A percentile compares a stretch with the other conserved stretches of the same genome.
Conservation (phyloP, 53 echinoderm and acorn worm genomes). For the Arbacia lixula region DNA sequence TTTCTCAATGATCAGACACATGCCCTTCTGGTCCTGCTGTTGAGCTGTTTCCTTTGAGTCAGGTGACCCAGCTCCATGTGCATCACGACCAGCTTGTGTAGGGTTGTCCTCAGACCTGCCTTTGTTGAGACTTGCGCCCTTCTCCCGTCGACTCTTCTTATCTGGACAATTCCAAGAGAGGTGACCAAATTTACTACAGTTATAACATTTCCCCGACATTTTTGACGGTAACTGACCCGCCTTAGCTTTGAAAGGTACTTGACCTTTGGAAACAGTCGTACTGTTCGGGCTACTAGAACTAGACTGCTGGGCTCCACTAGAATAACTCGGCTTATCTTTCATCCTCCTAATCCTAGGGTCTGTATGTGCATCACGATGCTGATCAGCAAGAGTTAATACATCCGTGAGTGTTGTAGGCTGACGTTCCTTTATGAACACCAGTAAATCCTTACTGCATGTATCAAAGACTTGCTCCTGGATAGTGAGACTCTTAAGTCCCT, state of each 20-base stretch:
- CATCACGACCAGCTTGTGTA: background rate
- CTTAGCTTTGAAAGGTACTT: background rate
- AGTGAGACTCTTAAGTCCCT: slow-evolving; percentile 54
- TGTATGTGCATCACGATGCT: slow-evolving; percentile 66
- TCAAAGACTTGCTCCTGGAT: slow-evolving; percentile 62
- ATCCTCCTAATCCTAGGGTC: slow-evolving; percentile 38
- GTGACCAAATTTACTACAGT: too few relatives aligned
- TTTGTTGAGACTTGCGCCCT: too few relatives aligned
- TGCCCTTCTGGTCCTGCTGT: background rate
- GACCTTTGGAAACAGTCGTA: too few relatives aligned
- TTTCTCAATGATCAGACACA: too few relatives aligned
- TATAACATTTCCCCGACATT: too few relatives aligned
- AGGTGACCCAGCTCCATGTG: background rate
- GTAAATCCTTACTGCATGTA: slow-evolving; percentile 57
- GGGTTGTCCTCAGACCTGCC: too few relatives aligned
- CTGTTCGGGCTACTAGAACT: background rate
- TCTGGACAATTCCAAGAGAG: too few relatives aligned
- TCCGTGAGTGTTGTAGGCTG: slow-evolving; percentile 44
- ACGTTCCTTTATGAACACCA: slow-evolving; percentile 66
- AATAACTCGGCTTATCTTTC: too few relatives aligned
- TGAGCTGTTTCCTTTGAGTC: background rate
- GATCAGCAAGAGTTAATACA: slow-evolving; percentile 62
- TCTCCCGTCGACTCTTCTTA: background rate
- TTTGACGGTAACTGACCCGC: too few relatives aligned
- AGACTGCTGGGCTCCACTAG: slow-evolving; percentile 46